These are phyloP conservation scores for Haemorhous mexicanus DNA, from an alignment of 2,113 vertebrate species.

Conservation along the genomic window DNA sequence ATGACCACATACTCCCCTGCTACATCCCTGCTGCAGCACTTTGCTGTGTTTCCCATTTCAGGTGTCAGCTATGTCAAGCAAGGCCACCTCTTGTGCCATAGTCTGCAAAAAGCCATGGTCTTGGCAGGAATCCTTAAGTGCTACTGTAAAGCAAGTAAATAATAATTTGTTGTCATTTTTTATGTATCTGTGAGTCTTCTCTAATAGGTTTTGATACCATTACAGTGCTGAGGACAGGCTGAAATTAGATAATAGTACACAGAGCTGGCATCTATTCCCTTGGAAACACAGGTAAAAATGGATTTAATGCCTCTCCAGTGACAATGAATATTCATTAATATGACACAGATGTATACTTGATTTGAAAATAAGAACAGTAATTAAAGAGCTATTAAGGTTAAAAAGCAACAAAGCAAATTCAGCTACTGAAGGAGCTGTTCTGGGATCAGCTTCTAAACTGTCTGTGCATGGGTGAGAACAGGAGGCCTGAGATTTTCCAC, in stretches of 20 bases:
- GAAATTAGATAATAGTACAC: conserved; percentile 26
- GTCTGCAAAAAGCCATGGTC: neutral
- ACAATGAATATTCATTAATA: conserved; percentile 36
- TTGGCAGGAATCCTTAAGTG: neutral
- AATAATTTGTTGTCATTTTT: neutral
- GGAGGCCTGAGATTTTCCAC: neutral
- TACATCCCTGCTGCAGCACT: neutral
- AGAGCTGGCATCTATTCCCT: conserved; percentile 22
- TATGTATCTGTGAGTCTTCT: neutral
- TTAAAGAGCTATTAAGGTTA: conserved; percentile 46
- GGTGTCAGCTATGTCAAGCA: neutral
- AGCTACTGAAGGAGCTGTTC: neutral
- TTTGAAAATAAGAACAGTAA: conserved; percentile 43
- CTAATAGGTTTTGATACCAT: conserved; percentile 23
- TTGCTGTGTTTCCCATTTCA: neutral
- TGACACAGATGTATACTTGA: neutral
- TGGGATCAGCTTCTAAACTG: neutral
- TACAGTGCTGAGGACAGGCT: neutral
- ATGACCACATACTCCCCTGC: neutral
- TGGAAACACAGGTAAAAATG: conserved; percentile 32
- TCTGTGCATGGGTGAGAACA: neutral
- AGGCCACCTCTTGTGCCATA: neutral
- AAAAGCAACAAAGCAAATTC: conserved; percentile 38
- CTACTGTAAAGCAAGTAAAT: neutral
- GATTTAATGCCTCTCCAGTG: neutral